phyloP scores from a whole-genome alignment of 2,888 invertebrate genomes.

The Synanthedon vespiformis region DNA sequence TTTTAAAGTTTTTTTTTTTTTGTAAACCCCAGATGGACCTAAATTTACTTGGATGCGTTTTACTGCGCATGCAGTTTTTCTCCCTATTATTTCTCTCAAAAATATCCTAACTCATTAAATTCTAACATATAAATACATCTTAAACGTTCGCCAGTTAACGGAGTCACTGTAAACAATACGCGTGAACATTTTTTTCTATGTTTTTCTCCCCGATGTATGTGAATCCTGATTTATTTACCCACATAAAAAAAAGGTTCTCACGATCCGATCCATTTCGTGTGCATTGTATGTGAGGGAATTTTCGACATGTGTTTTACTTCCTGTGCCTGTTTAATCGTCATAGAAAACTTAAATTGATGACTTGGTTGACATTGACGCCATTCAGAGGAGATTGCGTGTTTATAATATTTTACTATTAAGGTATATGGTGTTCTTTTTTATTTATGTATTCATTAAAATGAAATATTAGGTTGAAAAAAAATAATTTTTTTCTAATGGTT shows the following conservation, averaged over 20 bases:
- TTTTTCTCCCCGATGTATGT: conserved; percentile 30
- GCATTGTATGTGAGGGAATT: neutral
- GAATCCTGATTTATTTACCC: conserved; percentile 20
- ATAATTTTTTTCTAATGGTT: no score
- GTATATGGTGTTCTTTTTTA: no score
- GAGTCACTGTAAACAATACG: conserved; percentile 13
- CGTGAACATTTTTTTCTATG: no score
- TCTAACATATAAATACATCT: conserved; percentile 15
- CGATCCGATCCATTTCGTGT: conserved; percentile 1
- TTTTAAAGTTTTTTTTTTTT: conserved; percentile 19
- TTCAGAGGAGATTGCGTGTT: no score
- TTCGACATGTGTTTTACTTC: neutral
- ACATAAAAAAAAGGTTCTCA: conserved; percentile 6
- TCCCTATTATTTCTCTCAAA: conserved; percentile 24
- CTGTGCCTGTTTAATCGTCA: neutral
- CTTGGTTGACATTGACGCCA: no score
- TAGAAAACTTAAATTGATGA: no score
- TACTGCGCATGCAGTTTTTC: conserved; percentile 36
- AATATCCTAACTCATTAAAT: conserved; percentile 12
- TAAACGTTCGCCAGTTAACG: conserved; percentile 34
- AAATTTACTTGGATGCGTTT: conserved; percentile 31
- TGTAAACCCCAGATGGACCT: conserved; percentile 37
- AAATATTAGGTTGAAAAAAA: no score
- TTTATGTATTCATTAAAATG: no score
- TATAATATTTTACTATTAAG: no score